Evolutionary conservation across 2,888 invertebrate species (phyloP).

Genomic region (Lissonota sp.): DNA sequence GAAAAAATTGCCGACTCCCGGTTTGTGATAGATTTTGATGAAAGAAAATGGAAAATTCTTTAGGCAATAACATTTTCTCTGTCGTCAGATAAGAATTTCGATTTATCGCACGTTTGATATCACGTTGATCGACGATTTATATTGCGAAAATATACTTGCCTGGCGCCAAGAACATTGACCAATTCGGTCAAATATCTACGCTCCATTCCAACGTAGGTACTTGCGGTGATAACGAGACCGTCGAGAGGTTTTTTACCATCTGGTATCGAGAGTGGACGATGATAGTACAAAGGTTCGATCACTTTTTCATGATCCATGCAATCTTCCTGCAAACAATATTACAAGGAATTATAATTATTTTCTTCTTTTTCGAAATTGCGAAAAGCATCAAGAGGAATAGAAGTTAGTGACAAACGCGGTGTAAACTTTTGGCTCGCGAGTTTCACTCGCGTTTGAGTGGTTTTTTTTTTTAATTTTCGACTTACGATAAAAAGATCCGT

Average conservation of each 20-base stretch:
- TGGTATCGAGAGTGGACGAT: conserved; percentile 87
- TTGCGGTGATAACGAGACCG: conserved; percentile 91
- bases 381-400: no score
- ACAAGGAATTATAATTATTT: not conserved
- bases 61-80: no score
- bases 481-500: conserved; percentile 90
- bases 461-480: conserved; percentile 56
- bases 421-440: no score
- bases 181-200: conserved; percentile 90
- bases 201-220: conserved; percentile 90
- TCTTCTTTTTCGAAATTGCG: not conserved
- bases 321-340: conserved; percentile 85
- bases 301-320: conserved; percentile 87
- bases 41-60: no score
- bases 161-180: conserved; percentile 90
- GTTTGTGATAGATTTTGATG: no score
- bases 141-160: conserved; percentile 82
- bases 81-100: no score
- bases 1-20: no score
- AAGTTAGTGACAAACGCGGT: no score
- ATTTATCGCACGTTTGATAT: no score
- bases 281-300: conserved; percentile 89
- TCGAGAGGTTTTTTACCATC: conserved; percentile 85
- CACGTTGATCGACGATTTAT: no score
- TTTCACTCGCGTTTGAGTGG: no score